These are phyloP conservation scores for Myotis planiceps DNA, from an alignment of 2,797 vertebrate species.

Conservation along the genomic window DNA sequence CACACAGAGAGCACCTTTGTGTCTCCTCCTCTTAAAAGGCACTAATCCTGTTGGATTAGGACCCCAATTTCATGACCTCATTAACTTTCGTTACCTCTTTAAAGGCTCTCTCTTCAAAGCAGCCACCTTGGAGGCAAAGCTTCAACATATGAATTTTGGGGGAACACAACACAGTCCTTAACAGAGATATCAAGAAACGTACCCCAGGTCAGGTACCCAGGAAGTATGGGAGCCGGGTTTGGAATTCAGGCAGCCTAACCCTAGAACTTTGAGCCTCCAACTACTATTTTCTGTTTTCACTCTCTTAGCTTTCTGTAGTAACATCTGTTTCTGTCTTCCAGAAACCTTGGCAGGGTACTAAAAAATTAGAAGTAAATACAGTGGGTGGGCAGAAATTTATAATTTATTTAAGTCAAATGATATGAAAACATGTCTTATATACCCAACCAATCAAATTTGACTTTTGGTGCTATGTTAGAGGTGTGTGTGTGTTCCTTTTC, in stretches of 20 bases:
- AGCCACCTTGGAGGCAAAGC: neutral
- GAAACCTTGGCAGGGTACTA: neutral
- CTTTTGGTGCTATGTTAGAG: neutral
- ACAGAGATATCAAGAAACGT: neutral
- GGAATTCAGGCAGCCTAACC: neutral
- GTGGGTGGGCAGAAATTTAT: neutral
- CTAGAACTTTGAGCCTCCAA: neutral
- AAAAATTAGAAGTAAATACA: neutral
- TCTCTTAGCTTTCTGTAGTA: neutral
- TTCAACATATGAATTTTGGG: neutral
- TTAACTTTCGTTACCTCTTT: neutral
- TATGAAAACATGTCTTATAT: neutral
- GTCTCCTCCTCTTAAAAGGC: neutral
- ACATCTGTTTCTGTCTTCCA: neutral
- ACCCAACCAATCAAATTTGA: neutral
- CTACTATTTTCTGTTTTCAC: neutral
- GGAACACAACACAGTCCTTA: neutral
- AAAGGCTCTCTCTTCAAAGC: neutral
- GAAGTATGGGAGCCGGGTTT: neutral
- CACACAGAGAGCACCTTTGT: accelerated
- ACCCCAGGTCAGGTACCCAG: neutral
- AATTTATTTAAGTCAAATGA: neutral
- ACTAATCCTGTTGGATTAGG: neutral
- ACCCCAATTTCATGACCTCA: neutral
- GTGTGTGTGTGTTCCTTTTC: neutral